Evolutionary conservation across 2,797 vertebrate species (phyloP).

Genomic region (Sebastolobus altivelis): DNA sequence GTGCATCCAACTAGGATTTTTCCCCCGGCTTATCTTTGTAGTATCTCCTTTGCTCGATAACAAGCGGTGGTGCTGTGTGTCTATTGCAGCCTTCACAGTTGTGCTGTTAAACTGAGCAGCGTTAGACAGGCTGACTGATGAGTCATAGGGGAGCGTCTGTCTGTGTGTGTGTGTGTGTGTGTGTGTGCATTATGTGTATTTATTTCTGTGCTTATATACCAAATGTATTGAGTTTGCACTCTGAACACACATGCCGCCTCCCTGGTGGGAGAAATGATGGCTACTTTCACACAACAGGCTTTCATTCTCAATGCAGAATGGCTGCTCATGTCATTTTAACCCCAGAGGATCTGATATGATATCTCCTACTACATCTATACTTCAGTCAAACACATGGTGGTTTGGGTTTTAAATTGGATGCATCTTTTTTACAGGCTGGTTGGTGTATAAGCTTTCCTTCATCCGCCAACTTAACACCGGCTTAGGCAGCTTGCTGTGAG

Average conservation of each 20-base stretch:
- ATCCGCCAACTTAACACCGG: conserved; percentile 16
- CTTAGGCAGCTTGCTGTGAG: conserved; percentile 10
- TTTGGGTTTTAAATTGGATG: conserved; percentile 18
- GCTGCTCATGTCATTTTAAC: not conserved
- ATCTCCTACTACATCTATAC: not conserved
- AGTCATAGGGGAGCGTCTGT: conserved; percentile 48
- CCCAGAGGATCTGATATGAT: conserved; percentile 1
- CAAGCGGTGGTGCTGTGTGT: conserved; percentile 30
- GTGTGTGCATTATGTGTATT: conserved; percentile 20
- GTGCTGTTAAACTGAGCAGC: conserved; percentile 50
- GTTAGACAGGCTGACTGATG: conserved; percentile 60
- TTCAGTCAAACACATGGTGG: not conserved
- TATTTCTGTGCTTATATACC: conserved; percentile 29
- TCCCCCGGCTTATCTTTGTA: conserved; percentile 10
- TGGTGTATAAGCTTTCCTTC: conserved; percentile 7
- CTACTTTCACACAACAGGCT: conserved; percentile 31
- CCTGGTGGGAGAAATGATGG: conserved; percentile 12
- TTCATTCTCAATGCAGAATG: conserved; percentile 8
- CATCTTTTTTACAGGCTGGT: conserved; percentile 10
- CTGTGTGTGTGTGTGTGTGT: not conserved
- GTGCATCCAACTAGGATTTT: not conserved
- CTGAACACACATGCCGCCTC: not conserved
- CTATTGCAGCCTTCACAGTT: conserved; percentile 24
- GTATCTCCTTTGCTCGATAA: conserved; percentile 27
- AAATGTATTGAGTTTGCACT: conserved; percentile 42